phyloP scores from a whole-genome alignment of 1,140 invertebrate species.

The Phocides pigmalion region DNA sequence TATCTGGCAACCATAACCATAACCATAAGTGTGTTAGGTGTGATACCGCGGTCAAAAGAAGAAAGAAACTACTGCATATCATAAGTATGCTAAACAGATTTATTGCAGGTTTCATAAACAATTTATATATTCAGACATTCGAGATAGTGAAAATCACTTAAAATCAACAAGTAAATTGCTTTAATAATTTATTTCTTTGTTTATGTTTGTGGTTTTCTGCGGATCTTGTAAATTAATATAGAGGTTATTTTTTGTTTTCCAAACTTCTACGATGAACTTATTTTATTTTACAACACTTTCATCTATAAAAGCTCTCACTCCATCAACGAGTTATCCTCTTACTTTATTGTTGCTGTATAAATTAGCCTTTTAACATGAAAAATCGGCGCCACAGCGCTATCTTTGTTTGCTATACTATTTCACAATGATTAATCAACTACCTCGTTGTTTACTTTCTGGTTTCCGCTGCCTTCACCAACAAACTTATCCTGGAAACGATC shows the following conservation, averaged over 20 bases:
- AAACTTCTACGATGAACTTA: neutral
- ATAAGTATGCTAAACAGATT: too few species aligned
- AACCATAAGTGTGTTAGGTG: too few species aligned
- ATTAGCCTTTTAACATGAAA: conserved; percentile 50
- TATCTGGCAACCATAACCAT: too few species aligned
- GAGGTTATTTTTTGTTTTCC: neutral
- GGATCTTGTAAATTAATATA: too few species aligned
- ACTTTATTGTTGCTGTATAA: conserved; percentile 38
- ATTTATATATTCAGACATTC: too few species aligned
- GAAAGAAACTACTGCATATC: too few species aligned
- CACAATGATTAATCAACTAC: conserved; percentile 63
- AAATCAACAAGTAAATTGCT: too few species aligned
- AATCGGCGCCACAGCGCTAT: conserved; percentile 43
- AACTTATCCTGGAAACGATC: neutral
- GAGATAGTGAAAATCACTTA: too few species aligned
- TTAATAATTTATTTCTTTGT: too few species aligned
- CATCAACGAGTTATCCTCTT: conserved; percentile 24
- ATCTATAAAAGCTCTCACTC: conserved; percentile 5
- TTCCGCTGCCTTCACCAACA: conserved; percentile 35
- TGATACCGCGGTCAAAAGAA: too few species aligned
- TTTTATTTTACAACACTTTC: neutral
- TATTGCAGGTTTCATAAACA: too few species aligned
- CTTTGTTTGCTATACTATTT: conserved; percentile 53
- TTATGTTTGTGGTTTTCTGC: too few species aligned
- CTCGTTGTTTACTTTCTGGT: conserved; percentile 60